Conservation (phyloP, 2,888 invertebrate species). For the Eristalis pertinax region DNA sequence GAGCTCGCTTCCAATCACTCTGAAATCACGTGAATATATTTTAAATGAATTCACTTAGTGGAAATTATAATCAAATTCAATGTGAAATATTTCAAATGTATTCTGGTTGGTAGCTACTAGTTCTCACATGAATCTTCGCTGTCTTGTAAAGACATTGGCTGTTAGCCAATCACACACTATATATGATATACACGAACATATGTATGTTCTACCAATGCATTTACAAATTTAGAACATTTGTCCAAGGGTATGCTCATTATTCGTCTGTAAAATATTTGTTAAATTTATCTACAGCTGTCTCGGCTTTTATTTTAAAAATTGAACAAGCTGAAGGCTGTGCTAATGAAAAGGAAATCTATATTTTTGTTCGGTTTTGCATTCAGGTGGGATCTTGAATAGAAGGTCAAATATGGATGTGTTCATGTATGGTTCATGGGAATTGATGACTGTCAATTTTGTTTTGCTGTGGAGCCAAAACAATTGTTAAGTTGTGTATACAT, state of each 20-base stretch:
- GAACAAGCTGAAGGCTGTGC: not conserved
- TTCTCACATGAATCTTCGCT: not conserved
- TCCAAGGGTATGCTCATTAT: too few species aligned
- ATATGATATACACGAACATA: not conserved
- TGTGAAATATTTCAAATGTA: not conserved
- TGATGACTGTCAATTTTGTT: not conserved
- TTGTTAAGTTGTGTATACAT: too few species aligned
- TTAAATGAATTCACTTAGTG: conserved; percentile 13
- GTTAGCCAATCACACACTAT: not conserved
- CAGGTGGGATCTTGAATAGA: not conserved
- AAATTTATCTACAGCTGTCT: not conserved
- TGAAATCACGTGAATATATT: conserved; percentile 33
- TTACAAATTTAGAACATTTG: not conserved
- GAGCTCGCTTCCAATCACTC: conserved; percentile 12
- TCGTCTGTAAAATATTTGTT: too few species aligned
- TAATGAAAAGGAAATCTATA: not conserved
- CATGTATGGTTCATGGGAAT: not conserved
- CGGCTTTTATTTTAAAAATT: not conserved
- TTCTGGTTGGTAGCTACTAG: not conserved
- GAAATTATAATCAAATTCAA: not conserved
- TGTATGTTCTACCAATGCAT: not conserved
- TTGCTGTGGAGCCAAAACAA: too few species aligned
- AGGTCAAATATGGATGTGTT: not conserved
- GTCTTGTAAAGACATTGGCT: not conserved
- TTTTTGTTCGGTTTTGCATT: not conserved